Base-by-base conservation (phyloP, 37 sponge, comb jelly and placozoan genomes). In the Aplysina aerophoba region DNA sequence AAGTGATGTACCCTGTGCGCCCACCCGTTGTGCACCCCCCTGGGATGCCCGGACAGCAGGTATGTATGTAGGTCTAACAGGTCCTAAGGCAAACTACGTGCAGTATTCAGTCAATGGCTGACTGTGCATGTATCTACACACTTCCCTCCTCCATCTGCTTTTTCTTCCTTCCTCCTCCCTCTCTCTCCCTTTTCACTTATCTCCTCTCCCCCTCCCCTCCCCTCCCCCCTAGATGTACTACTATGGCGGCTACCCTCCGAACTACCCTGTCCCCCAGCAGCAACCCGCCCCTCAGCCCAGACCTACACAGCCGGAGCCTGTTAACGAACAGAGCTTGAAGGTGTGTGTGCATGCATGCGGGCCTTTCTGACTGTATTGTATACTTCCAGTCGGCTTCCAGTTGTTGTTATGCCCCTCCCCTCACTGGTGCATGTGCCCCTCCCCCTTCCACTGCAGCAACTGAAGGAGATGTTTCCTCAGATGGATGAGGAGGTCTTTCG, bases 401-500 rank as follows among this genome's bases (percentile, higher is more conserved):
- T 77, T 35, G 15, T 35, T 62, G 25, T 62, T 22, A n/a, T 40
- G 8, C 65, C 65, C 55, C 56, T 5, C 72, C n/a, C 63, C 15
- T 19, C 13, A 61, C 21, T 65, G 55, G 17, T 41, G 6, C 24
- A 15, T 57, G 38, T 74, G 56, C 55, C 40, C 57, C 33, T 8
- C 75, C 83, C 3, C 55, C 35, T 55, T 39, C 59, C 21, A 35
- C 11, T 33, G 22, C 66, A 62, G 37, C 27, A 87, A 54, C 67
- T 98, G 59, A 86, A 91, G 85, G 99, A 96, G 60, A 99, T 99
- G 99, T 99, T 99, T 72, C 99, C 99, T 0, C 87, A 88, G 0
- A 82, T 99, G 35, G 97, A 95, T 20, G 87, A 85, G 50, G 97
- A 99, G 13, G 93, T 96, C 57, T 81, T 99, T 50, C 86, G 73